A percentile compares a stretch with the other conserved stretches of the same genome.
These are phyloP conservation scores for Cosmia trapezina DNA, from an alignment of 2,888 invertebrate species.

Conservation along the genomic window DNA sequence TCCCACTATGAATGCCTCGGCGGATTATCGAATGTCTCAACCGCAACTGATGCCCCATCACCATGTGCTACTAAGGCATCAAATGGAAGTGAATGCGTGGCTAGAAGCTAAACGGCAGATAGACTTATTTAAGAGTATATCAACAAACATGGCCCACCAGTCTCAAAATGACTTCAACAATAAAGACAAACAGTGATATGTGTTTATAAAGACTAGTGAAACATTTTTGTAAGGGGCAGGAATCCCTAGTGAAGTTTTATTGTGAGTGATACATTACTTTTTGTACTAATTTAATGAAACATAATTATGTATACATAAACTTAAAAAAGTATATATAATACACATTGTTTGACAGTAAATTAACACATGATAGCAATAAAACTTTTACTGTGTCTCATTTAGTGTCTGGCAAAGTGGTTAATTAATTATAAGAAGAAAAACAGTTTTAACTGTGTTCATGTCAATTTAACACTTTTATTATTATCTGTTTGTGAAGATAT, in stretches of 20 bases:
- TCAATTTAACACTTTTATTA: background rate
- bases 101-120: slow-evolving; percentile 83
- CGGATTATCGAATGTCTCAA: slow-evolving; percentile 76
- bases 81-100: slow-evolving; percentile 87
- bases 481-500: slow-evolving; percentile 11
- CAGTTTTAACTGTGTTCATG: slow-evolving; percentile 11
- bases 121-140: slow-evolving; percentile 84
- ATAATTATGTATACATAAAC: background rate
- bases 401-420: slow-evolving; percentile 10
- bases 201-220: slow-evolving; percentile 17
- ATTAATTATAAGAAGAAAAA: slow-evolving; percentile 7
- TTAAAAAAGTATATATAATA: too few relatives aligned
- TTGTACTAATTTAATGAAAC: slow-evolving; percentile 11
- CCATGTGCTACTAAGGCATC: slow-evolving; percentile 77
- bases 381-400: background rate
- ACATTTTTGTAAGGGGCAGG: slow-evolving; percentile 21
- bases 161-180: slow-evolving; percentile 83
- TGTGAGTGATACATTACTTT: slow-evolving; percentile 30
- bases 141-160: slow-evolving; percentile 81
- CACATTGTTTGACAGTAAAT: slow-evolving; percentile 4
- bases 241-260: slow-evolving; percentile 31
- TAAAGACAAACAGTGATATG: slow-evolving; percentile 79
- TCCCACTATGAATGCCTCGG: slow-evolving; percentile 72
- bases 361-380: slow-evolving; percentile 1
- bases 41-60: slow-evolving; percentile 78